Evolutionary conservation across 2,888 invertebrate genomes (phyloP), one percentile per base, ranked within the genome.

Genomic region (Chrysina gloriosa): DNA sequence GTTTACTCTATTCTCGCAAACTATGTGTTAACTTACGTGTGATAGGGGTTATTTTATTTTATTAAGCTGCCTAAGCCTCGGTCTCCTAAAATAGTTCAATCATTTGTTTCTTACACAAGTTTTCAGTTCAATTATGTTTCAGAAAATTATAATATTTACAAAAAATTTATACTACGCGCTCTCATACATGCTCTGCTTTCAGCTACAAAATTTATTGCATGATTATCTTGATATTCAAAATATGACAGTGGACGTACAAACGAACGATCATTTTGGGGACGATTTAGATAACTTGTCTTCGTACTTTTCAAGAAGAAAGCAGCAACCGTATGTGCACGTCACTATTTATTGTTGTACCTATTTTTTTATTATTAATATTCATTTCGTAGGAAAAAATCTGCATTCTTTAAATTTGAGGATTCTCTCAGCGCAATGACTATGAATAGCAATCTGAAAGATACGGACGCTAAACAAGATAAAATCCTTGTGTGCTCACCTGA

Each of bases 171-270:
- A n/a, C n/a, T n/a, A n/a, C n/a, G n/a, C n/a, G n/a, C n/a, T n/a
- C n/a, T n/a, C n/a, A n/a, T n/a, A n/a, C n/a, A n/a, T n/a, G n/a
- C n/a, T n/a, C n/a, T n/a, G n/a, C n/a, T 75, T 72, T 69, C 80
- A 95, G 94, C 81, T 96, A 48, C 94, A 96, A 84, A 85, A 93
- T 3, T 85, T 96, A 6, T 84, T 96, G 29, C 92, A 92, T 14
- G 95, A 95, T 78, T 96, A 96, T 82, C 84, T 96, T 74, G 94
- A 96, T 80, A 92, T 96, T 64, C 92, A 93, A 82, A 94, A 93
- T 81, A 89, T 91, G 72, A 86, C 88, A 23, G 86, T 89, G 31
- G 90, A 90, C 74, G 86, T 83, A 71, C 87, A 83, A 76, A 87
- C 82, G 72, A 81, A 78, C 73, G 78, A 78, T 67, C 70, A 50